Base-by-base conservation (phyloP, 1,140 invertebrate species). In the Hyposmocoma kahamanoa region DNA sequence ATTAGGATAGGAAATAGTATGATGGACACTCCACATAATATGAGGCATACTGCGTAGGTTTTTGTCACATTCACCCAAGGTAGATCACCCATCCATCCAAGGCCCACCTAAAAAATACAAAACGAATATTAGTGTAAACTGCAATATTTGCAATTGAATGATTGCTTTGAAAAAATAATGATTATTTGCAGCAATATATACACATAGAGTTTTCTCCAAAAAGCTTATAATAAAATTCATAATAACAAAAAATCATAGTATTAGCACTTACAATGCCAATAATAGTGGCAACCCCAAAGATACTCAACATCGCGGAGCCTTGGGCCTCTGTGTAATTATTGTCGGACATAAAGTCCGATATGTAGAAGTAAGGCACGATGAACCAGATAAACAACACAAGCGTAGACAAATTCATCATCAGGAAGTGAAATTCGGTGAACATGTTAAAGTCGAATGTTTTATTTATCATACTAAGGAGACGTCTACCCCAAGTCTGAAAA, bases 81-180 rank as follows among this genome's bases (percentile, higher is more conserved):
- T 60, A 93, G 90, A 81, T 98, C 97, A 2, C 96, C 96, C 26
- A 96, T 89, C 89, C 95, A 97, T 0, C 97, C 97, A 19, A 97
- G 88, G 11, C 91, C 88, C 21, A 97, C 88, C 92, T 96, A 86
- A 19, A 81, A 62, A 50, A 11, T n/a, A n/a, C n/a, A 26, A 11
- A 26, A 26, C 5, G 5, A 26, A 26, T 26, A 26, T 11, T 6
- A 26, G 11, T 6, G 11, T 26, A 26, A 26, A 26, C 11, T 11
- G 11, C 24, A 26, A 6, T 26, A 6, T 5, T 26, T 26, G 24
- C 24, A 26, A 26, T 26, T 26, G 11, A 26, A n/a, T 6, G 24
- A 26, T 26, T 26, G 24, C 24, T 26, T 26, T 26, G 11, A 26
- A 26, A 26, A 11, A 26, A 6, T 26, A 26, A 26, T 26, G 11